Base-by-base conservation (phyloP, 2,888 invertebrate genomes). In the Scelioninae gen. 1 region DNA sequence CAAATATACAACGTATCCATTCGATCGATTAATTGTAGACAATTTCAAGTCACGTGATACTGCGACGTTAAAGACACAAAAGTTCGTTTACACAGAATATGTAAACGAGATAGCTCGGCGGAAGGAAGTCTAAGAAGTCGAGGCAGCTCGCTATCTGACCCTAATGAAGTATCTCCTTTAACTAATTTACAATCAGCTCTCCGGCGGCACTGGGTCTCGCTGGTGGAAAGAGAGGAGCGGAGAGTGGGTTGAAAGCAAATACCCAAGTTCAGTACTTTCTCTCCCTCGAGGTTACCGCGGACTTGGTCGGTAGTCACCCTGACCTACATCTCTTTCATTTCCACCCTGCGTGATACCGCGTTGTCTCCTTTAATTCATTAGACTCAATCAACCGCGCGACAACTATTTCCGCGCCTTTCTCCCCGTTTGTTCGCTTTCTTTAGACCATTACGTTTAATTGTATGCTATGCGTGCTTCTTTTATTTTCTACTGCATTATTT, bases 141-240 rank as follows among this genome's bases (percentile, higher is more conserved):
- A 49, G 62, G 68, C 79, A 71, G 62, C 68, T 83, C 86, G 85
- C 75, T 87, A 86, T 87, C 86, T 87, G 87, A 85, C 86, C 84
- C 87, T 90, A 90, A 91, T 88, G 89, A 90, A 89, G 88, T 89
- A 90, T 91, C 91, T 89, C 89, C 91, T 91, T 91, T 91, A 91
- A 91, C 90, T 91, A 91, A 91, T 91, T 91, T 90, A 88, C 89
- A 91, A 91, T 91, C 91, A 91, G 88, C 89, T 85, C 85, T 84
- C 85, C 84, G 82, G 84, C 84, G 80, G 83, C 79, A 84, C 74
- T 83, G 84, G 82, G 83, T 84, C 84, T 84, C 78, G 69, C 65
- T 72, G 80, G 77, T 78, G 71, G 65, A 45, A 81, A 75, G 76
- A 77, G 77, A 76, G 83, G 82, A 80, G 79, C 63, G 83, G 78